Conservation (phyloP, 2,113 vertebrate genomes). For the Alethe diademata region DNA sequence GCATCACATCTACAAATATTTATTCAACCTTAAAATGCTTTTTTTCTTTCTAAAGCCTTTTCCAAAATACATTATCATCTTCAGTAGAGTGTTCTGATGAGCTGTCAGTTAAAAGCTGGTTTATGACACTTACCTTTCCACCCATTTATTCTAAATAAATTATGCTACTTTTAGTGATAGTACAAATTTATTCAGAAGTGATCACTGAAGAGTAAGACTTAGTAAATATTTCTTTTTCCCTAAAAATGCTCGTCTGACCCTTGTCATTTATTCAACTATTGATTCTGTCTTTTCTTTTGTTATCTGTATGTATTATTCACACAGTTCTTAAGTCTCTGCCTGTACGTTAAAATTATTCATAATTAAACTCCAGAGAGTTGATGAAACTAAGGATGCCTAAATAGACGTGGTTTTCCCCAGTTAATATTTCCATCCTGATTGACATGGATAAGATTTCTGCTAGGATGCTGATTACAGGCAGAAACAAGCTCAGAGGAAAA, state of each 20-base stretch:
- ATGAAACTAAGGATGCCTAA: neutral
- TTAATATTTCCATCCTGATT: slow-evolving; percentile 15
- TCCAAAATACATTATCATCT: neutral
- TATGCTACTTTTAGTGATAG: neutral
- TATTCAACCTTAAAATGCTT: neutral
- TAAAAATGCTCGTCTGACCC: neutral
- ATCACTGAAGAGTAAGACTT: neutral
- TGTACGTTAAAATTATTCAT: neutral
- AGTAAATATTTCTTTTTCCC: neutral
- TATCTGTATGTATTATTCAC: neutral
- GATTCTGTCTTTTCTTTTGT: slow-evolving; percentile 6
- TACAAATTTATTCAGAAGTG: neutral
- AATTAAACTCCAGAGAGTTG: slow-evolving; percentile 33
- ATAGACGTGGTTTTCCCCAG: neutral
- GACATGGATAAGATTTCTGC: slow-evolving; percentile 15
- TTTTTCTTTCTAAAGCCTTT: neutral
- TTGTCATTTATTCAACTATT: neutral
- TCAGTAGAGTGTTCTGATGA: neutral
- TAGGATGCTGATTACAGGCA: slow-evolving; percentile 5
- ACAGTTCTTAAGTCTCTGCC: neutral
- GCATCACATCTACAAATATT: neutral
- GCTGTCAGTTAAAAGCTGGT: slow-evolving; percentile 9
- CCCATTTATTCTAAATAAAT: neutral
- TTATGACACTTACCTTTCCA: neutral
- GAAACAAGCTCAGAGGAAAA: neutral